Percentiles rank a stretch among this genome's conserved stretches.
Conservation (phyloP, 2,888 invertebrate species). For the Stomorhina lunata region DNA sequence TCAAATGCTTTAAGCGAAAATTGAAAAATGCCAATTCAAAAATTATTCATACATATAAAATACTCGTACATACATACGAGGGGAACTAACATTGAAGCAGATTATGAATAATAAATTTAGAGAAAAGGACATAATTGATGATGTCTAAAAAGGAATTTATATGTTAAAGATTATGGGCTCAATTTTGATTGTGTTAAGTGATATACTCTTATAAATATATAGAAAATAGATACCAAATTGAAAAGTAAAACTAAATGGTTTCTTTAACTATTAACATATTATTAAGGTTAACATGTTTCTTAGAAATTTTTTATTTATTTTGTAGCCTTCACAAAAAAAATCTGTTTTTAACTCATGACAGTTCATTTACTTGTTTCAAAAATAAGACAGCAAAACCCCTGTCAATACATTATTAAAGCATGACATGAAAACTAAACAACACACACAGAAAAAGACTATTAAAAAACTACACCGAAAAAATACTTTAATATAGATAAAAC, state of each 20-base stretch:
- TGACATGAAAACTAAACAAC: not conserved
- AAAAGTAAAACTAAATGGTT: not conserved
- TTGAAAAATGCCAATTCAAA: not conserved
- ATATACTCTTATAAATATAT: too few relatives aligned
- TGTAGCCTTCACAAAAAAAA: not conserved
- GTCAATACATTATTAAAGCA: not conserved
- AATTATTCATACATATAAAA: not conserved
- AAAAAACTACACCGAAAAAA: not conserved
- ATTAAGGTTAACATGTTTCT: too few relatives aligned
- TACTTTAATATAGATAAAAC: not conserved
- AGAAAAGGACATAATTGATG: not conserved
- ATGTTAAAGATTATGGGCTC: not conserved
- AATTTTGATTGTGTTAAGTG: not conserved
- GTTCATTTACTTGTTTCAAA: not conserved
- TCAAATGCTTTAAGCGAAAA: not conserved
- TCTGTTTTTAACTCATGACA: not conserved
- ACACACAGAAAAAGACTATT: not conserved
- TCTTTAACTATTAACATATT: too few relatives aligned
- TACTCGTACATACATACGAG: too few relatives aligned
- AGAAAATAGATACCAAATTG: too few relatives aligned
- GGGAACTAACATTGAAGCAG: too few relatives aligned
- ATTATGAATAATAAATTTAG: slow-evolving; percentile 3
- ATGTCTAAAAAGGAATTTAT: not conserved
- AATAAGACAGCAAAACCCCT: not conserved
- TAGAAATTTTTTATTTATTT: not conserved